Evolutionary conservation across 2,797 vertebrate species (phyloP).

Genomic region (Orientallactaga sibirica): DNA sequence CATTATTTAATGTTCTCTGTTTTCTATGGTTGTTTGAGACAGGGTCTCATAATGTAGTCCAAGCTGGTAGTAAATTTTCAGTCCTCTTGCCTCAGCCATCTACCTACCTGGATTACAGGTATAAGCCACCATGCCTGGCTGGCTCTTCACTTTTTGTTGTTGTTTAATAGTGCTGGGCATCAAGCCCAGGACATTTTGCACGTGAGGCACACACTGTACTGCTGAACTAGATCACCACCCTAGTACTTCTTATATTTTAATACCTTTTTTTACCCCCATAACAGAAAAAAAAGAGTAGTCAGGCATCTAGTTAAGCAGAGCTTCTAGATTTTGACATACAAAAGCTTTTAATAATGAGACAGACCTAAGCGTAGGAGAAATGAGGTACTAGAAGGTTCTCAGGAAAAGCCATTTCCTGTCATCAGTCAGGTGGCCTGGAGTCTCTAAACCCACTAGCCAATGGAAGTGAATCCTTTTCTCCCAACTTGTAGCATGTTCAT

Average conservation of each 20-base stretch:
- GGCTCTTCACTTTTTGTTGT: no score
- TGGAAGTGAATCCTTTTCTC: neutral
- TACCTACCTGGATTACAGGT: no score
- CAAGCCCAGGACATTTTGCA: no score
- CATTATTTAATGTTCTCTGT: neutral
- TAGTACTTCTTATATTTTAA: neutral
- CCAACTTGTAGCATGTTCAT: neutral
- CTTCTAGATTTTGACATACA: conserved; percentile 21
- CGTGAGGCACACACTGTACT: no score
- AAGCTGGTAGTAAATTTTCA: neutral
- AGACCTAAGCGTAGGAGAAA: neutral
- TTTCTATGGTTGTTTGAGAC: neutral
- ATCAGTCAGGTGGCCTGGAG: neutral
- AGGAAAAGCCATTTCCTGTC: neutral
- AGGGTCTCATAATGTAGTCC: no score
- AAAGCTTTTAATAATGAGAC: neutral
- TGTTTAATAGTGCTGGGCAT: no score
- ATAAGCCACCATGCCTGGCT: no score
- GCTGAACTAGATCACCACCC: neutral
- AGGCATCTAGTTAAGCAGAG: conserved; percentile 27
- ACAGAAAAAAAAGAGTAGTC: neutral
- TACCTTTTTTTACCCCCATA: conserved; percentile 27
- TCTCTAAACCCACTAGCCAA: neutral
- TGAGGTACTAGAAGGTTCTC: neutral
- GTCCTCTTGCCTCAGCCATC: no score